Evolutionary conservation across 2,797 vertebrate genomes (phyloP).

Genomic region (Orientallactaga sibirica): DNA sequence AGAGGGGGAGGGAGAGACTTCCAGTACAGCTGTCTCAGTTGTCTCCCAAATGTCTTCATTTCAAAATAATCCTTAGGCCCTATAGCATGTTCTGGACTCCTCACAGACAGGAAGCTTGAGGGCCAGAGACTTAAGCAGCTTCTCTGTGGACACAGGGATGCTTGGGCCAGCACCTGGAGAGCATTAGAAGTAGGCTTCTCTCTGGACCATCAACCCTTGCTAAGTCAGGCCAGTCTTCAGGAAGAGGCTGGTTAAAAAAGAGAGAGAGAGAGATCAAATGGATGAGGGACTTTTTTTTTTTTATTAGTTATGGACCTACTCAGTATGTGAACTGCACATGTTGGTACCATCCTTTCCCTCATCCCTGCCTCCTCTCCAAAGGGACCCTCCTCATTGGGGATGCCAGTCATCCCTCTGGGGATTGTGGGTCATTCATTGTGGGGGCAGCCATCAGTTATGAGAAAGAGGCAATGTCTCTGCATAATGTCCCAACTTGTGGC

Average conservation of each 20-base stretch:
- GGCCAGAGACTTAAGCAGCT: not conserved
- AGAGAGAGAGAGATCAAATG: not conserved
- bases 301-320: too few species aligned
- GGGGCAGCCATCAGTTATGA: too few species aligned
- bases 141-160: rapidly evolving
- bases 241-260: not conserved
- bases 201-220: not conserved
- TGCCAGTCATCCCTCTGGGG: too few species aligned
- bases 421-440: too few species aligned
- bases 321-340: too few species aligned
- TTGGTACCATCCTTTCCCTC: too few species aligned
- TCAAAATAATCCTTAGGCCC: not conserved
- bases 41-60: not conserved
- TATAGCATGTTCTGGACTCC: not conserved
- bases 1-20: too few species aligned
- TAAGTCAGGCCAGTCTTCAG: not conserved
- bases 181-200: rapidly evolving
- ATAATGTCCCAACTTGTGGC: too few species aligned
- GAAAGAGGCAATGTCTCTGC: too few species aligned
- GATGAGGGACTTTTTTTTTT: not conserved
- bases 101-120: not conserved
- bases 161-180: not conserved
- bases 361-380: too few species aligned
- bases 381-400: too few species aligned
- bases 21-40: not conserved